Conservation (phyloP, 2,888 invertebrate species). For the Chymomyza caudatula region DNA sequence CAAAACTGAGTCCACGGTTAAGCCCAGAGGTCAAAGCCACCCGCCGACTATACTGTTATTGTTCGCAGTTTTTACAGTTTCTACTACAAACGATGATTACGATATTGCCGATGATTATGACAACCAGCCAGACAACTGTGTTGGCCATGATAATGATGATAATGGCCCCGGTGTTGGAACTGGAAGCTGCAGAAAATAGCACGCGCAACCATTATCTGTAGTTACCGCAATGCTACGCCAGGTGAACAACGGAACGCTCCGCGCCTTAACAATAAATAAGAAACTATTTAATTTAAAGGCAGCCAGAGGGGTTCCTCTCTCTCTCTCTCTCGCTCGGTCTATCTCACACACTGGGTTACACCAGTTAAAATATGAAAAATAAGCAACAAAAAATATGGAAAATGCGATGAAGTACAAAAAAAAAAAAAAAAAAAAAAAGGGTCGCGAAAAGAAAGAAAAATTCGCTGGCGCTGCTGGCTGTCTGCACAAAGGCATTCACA, state of each 20-base stretch:
- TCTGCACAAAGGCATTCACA: background rate
- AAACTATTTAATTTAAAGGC: constrained; percentile 73
- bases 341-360: background rate
- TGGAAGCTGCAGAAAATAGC: constrained; percentile 27
- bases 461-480: background rate
- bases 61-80: background rate
- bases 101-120: background rate
- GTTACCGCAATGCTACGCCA: constrained; percentile 33
- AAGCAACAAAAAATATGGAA: background rate
- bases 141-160: background rate
- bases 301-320: constrained; percentile 14
- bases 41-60: background rate
- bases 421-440: background rate
- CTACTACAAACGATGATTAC: background rate
- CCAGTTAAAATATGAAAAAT: constrained; percentile 3
- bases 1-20: too few relatives aligned
- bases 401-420: background rate
- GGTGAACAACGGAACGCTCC: constrained; percentile 24
- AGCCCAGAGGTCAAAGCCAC: background rate
- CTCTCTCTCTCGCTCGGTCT: background rate
- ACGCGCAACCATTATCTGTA: constrained; percentile 50
- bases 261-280: constrained; percentile 68
- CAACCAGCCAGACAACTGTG: background rate
- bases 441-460: background rate
- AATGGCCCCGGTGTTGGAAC: background rate